A percentile compares a stretch with the other conserved stretches of the same genome.
Conservation (phyloP, 2,888 invertebrate genomes). For the Eulithis testata region DNA sequence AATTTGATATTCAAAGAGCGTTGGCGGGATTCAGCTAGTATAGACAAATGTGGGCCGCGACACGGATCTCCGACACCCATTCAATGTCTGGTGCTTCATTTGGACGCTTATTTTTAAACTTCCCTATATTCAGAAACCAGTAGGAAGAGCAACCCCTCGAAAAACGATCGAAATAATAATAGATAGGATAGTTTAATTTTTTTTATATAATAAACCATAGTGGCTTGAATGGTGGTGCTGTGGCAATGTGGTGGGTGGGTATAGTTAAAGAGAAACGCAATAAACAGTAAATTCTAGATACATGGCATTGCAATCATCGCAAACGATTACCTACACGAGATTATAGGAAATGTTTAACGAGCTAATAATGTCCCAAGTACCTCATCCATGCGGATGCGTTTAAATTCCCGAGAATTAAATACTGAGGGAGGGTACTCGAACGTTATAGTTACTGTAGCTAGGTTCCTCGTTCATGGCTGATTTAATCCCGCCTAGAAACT, state of each 20-base stretch:
- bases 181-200: neutral
- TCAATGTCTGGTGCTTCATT: constrained; percentile 48
- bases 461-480: constrained; percentile 34
- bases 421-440: constrained; percentile 15
- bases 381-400: constrained; percentile 30
- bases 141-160: constrained; percentile 18
- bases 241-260: neutral
- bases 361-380: neutral
- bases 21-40: constrained; percentile 66
- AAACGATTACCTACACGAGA: constrained; percentile 21
- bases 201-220: no score
- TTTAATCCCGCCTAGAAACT: constrained; percentile 57
- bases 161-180: constrained; percentile 36
- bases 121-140: constrained; percentile 27
- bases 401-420: constrained; percentile 29
- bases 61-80: constrained; percentile 67
- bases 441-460: constrained; percentile 6
- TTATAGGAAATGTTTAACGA: constrained; percentile 21
- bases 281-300: constrained; percentile 23
- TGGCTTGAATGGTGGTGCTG: no score
- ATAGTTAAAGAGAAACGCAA: constrained; percentile 22
- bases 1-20: constrained; percentile 76
- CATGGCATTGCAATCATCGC: constrained; percentile 22
- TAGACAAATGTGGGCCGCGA: constrained; percentile 71
- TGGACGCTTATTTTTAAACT: constrained; percentile 47